Evolutionary conservation across 2,113 vertebrate genomes (phyloP).

Genomic region (Bungarus multicinctus): DNA sequence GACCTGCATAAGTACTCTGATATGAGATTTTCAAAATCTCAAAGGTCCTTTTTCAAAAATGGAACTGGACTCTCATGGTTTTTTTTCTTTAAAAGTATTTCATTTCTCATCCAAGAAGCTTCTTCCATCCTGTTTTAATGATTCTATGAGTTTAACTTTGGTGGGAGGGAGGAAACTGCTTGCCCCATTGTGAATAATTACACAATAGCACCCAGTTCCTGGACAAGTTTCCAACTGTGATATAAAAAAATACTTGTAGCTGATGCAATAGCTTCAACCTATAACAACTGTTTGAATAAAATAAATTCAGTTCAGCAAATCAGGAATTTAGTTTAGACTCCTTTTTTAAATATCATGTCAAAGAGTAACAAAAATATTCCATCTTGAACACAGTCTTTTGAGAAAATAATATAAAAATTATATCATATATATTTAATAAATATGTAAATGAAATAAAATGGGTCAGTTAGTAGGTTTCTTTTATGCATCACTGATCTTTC

Average conservation of each 20-base stretch:
- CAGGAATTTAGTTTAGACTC: rapidly evolving
- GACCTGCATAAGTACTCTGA: neutral
- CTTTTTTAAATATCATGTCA: neutral
- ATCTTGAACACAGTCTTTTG: neutral
- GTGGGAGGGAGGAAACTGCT: neutral
- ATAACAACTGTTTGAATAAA: neutral
- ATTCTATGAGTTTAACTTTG: neutral
- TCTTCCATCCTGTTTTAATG: neutral
- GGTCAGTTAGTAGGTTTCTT: neutral
- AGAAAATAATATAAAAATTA: neutral
- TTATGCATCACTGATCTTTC: slow-evolving; percentile 16
- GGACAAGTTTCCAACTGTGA: neutral
- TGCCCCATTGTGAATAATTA: neutral
- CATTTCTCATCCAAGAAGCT: no score
- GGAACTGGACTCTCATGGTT: no score
- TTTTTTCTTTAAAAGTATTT: no score
- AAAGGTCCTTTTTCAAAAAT: no score
- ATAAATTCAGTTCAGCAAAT: neutral
- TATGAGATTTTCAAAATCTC: neutral
- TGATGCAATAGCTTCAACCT: no score
- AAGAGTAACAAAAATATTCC: neutral
- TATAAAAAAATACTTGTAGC: neutral
- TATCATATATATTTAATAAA: neutral
- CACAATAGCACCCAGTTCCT: neutral
- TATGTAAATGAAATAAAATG: neutral